Conservation (phyloP, 53 echinoderm and acorn worm genomes). For the Patiria pectinifera region DNA sequence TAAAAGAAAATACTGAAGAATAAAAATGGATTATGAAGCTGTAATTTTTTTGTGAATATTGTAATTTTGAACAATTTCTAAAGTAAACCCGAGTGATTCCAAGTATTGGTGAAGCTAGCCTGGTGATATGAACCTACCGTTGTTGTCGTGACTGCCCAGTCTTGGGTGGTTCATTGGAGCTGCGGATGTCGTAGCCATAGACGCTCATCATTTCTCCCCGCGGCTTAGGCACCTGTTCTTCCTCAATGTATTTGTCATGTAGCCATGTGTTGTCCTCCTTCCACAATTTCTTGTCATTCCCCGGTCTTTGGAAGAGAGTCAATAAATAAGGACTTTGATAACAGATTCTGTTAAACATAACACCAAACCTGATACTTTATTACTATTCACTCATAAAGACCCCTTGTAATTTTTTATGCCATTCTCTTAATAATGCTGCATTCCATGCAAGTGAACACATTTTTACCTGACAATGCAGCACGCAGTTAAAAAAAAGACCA, state of each 20-base stretch:
- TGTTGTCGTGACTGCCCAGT: conserved; percentile 33
- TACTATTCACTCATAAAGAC: no score
- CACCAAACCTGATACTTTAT: no score
- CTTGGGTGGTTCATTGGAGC: conserved; percentile 28
- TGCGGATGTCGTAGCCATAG: conserved; percentile 81
- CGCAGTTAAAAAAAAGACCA: no score
- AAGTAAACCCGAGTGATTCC: background rate
- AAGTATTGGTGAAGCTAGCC: background rate
- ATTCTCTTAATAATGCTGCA: no score
- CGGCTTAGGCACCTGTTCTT: conserved; percentile 86
- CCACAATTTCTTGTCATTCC: conserved; percentile 78
- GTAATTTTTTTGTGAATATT: background rate
- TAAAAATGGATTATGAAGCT: no score
- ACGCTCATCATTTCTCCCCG: conserved; percentile 67
- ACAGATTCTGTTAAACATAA: no score
- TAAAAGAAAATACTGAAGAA: no score
- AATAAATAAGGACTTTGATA: background rate
- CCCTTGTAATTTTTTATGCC: no score
- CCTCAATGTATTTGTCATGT: conserved; percentile 77
- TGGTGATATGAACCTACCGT: background rate
- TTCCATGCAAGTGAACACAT: no score
- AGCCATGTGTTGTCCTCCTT: conserved; percentile 83
- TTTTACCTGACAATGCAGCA: no score
- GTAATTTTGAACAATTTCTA: background rate
- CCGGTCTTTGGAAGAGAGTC: background rate